Base-by-base conservation (phyloP, 2,797 vertebrate genomes). In the Fringilla coelebs region DNA sequence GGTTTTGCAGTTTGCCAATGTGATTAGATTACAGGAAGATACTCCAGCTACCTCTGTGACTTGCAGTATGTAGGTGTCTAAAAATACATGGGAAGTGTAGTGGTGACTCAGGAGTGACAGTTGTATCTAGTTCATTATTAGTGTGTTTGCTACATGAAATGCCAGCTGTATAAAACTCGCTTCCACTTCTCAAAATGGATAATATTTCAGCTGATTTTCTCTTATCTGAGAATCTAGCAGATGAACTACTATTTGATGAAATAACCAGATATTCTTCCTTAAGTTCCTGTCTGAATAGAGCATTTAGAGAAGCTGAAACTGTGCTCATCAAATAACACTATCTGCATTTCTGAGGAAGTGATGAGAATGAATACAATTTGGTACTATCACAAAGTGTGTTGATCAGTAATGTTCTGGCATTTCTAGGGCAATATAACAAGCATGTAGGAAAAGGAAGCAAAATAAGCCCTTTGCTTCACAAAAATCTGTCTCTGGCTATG, bases 201-300 rank as follows among this genome's bases (percentile, higher is more conserved):
- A 91, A 57, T 75, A 92, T 95, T 91, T 92, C 85, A 57, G 74
- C 77, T 93, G 92, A 94, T 96, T 96, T 93, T 94, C 66, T 57
- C 89, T 95, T 96, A 89, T 91, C 73, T 92, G 89, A 86, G 76
- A 93, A 94, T 84, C 66, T 61, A 92, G 55, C 41, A 88, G 80
- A 95, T 88, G 89, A 96, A 80, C 85, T 89, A 81, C 51, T 95
- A 49, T 94, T 90, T 88, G 88, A 91, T 95, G 83, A 95, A 92
- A 94, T 96, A 94, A 96, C 77, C 87, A 71, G 70, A 93, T 95
- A 93, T 96, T 95, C 89, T 97, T 94, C 68, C 72, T 91, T 89
- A 93, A 76, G 63, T 93, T 96, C 79, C 66, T 86, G 52, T 73
- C 85, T 97, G 89, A 96, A 91, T 95, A 86, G 94, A 86, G 38